Evolutionary conservation across 2,113 vertebrate genomes (phyloP), one percentile per base, ranked within the genome.

Genomic region (Cyphomyrus discorhynchus): DNA sequence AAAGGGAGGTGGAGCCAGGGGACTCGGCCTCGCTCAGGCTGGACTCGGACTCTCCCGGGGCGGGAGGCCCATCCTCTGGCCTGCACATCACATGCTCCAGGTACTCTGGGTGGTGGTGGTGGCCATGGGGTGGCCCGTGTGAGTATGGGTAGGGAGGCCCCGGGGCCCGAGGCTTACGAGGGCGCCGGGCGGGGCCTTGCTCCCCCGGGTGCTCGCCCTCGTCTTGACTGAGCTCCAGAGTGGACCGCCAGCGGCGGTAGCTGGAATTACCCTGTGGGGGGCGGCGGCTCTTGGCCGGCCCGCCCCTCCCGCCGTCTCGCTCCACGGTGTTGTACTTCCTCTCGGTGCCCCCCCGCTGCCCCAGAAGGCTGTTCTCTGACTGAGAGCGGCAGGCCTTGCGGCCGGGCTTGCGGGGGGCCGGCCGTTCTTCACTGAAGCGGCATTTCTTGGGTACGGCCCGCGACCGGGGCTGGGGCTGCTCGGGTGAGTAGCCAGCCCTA

Each of bases 361-460:
- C 95, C 74, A 96, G 92, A 19, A 97, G 93, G 91, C 97, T 97
- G 91, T 97, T 97, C 91, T 97, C 97, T 0, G 97, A 97, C 92
- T 97, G 96, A 0, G 97, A 97, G 46, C 97, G 95, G 74, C 95
- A 95, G 0, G 97, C 95, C 88, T 95, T 97, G 74, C 95, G 95
- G 0, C 95, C 95, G 3, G 94, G 91, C 88, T 95, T 96, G 90
- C 92, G 92, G 50, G 88, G 2, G 6, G 92, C 58, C 92, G 93
- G 93, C 19, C 10, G 93, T 77, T 93, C 96, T 19, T 95, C 96
- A 1, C 92, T 93, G 31, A 95, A 90, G 92, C 95, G 95, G 70
- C 96, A 96, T 9, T 96, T 96, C 92, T 96, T 97, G 56, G 93
- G 92, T 7, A 90, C 90, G 24, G 77, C 95, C 56, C 90, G 89